Evolutionary conservation across 2,888 invertebrate species (phyloP).

Genomic region (Ceratothoa steindachneri): DNA sequence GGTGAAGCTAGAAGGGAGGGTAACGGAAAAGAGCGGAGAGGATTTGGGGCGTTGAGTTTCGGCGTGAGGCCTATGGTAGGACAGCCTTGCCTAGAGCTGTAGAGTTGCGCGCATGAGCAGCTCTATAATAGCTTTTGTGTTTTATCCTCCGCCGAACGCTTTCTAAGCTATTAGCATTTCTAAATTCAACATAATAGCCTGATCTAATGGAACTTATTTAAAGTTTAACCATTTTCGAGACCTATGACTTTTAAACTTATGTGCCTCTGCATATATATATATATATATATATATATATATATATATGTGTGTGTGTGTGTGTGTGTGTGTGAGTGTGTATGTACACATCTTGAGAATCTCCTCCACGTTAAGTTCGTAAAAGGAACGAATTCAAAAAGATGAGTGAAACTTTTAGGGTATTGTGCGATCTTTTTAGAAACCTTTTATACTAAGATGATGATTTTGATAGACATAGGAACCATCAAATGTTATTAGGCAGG

Average conservation of each 20-base stretch:
- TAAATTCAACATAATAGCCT: slow-evolving; percentile 5
- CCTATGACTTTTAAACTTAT: slow-evolving; percentile 4
- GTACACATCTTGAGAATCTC: background rate
- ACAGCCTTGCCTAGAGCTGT: too few species aligned
- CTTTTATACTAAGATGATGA: background rate
- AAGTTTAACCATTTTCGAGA: slow-evolving; percentile 13
- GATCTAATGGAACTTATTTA: slow-evolving; percentile 12
- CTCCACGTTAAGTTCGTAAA: background rate
- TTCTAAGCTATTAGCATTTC: slow-evolving; percentile 8
- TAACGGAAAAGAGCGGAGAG: too few species aligned
- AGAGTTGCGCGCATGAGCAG: too few species aligned
- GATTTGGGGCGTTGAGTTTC: too few species aligned
- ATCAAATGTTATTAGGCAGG: background rate
- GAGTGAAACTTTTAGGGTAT: background rate
- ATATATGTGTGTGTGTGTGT: background rate
- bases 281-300: background rate
- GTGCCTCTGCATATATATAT: background rate
- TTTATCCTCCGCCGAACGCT: background rate
- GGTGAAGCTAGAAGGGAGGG: background rate
- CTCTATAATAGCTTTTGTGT: background rate
- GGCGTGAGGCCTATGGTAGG: too few species aligned
- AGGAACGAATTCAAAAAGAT: background rate
- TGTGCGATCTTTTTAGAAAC: background rate
- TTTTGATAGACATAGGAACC: slow-evolving; percentile 5
- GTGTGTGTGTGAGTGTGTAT: background rate